Conservation (phyloP, 2,797 vertebrate species). For the Squalus acanthias region DNA sequence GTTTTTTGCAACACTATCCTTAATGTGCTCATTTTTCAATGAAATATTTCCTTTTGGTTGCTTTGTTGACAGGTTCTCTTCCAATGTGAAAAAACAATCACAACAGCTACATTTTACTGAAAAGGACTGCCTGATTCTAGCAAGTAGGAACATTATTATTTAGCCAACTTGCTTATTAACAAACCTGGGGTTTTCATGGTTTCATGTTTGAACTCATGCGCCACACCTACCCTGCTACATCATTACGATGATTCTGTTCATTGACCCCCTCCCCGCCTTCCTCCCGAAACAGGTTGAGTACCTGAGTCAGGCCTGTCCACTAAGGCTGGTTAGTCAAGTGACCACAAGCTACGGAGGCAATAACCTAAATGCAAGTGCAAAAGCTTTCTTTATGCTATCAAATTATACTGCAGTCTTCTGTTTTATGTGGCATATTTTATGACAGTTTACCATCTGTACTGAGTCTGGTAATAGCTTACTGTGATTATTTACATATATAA, state of each 20-base stretch:
- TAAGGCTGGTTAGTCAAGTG: not conserved
- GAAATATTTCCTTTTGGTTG: not conserved
- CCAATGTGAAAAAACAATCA: not conserved
- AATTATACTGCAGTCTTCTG: slow-evolving; percentile 56
- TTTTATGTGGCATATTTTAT: slow-evolving; percentile 75
- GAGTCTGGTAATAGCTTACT: slow-evolving; percentile 71
- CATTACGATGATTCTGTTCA: not conserved
- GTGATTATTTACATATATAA: slow-evolving; percentile 68
- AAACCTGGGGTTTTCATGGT: not conserved
- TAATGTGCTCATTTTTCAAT: not conserved
- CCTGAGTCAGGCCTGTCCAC: not conserved
- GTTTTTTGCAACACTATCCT: not conserved
- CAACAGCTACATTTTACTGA: not conserved
- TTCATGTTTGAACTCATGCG: no score
- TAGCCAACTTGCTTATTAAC: not conserved
- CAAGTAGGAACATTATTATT: not conserved
- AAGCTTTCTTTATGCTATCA: slow-evolving; percentile 41
- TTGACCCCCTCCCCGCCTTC: not conserved
- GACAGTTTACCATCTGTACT: slow-evolving; percentile 75
- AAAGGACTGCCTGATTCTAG: not conserved
- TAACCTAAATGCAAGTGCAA: not conserved
- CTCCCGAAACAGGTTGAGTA: not conserved
- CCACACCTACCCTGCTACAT: not conserved
- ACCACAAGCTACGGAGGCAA: not conserved
- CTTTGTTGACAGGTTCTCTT: not conserved